phyloP scores from a whole-genome alignment of 2,888 invertebrate species.

The Latrodectus elegans region DNA sequence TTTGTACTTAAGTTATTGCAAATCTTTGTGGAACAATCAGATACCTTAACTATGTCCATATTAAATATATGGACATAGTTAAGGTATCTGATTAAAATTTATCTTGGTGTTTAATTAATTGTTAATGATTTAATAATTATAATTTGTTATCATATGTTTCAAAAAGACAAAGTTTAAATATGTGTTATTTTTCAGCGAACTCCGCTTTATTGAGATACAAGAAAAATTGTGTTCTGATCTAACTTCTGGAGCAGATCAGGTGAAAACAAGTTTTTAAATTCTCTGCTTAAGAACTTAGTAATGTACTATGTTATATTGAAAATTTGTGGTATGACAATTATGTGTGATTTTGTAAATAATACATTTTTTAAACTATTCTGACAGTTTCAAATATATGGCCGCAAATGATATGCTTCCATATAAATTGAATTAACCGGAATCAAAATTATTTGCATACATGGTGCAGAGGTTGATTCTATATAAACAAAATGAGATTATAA shows the following conservation, averaged over 20 bases:
- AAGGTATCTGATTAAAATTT: too few relatives aligned
- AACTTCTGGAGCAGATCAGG: slow-evolving; percentile 80
- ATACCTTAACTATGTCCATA: too few relatives aligned
- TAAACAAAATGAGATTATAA: too few relatives aligned
- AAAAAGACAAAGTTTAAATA: too few relatives aligned
- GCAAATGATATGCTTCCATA: neutral
- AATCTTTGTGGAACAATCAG: too few relatives aligned
- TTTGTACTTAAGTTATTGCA: too few relatives aligned
- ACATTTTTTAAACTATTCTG: neutral
- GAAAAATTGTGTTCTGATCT: slow-evolving; percentile 88
- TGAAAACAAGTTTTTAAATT: slow-evolving; percentile 63
- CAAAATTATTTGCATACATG: neutral
- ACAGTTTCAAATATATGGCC: neutral
- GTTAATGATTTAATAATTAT: too few relatives aligned
- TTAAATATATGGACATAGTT: too few relatives aligned
- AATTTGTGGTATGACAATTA: neutral
- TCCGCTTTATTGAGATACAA: slow-evolving; percentile 93
- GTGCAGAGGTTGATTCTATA: too few relatives aligned
- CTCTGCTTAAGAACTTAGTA: too few relatives aligned
- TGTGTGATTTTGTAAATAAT: neutral
- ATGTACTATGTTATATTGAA: slow-evolving; percentile 17
- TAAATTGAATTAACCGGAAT: neutral
- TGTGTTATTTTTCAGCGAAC: slow-evolving; percentile 80
- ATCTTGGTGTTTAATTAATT: too few relatives aligned
- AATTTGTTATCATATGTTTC: too few relatives aligned